Percentiles rank a stretch among this genome's conserved stretches.
Evolutionary conservation across 2,797 vertebrate species (phyloP).

Genomic region (Thripadectes ignobilis): DNA sequence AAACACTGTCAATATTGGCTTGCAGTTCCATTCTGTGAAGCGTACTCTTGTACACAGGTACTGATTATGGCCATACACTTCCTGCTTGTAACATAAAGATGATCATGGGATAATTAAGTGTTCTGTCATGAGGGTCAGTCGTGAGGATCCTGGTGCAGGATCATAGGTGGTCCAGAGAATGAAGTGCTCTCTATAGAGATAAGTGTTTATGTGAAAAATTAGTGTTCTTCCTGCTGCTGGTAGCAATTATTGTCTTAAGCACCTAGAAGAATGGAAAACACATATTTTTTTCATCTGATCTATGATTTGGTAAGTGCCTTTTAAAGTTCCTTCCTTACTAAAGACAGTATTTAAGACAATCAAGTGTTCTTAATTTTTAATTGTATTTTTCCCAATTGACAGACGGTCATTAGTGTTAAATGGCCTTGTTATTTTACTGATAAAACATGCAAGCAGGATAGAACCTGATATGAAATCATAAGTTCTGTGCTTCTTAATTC

Average conservation of each 20-base stretch:
- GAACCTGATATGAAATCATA: background rate
- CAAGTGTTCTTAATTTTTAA: background rate
- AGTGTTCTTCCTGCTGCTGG: background rate
- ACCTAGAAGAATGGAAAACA: background rate
- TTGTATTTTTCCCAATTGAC: background rate
- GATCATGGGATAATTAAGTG: background rate
- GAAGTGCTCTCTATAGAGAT: background rate
- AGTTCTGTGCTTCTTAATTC: background rate
- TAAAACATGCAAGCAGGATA: background rate
- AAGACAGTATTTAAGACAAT: background rate
- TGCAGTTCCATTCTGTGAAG: background rate
- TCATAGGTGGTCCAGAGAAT: slow-evolving; percentile 12
- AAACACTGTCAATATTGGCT: background rate
- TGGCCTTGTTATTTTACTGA: background rate
- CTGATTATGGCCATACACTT: background rate
- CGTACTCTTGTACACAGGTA: background rate
- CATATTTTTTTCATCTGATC: background rate
- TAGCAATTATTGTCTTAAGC: slow-evolving; percentile 13
- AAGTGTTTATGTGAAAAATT: slow-evolving; percentile 17
- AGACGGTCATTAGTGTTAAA: background rate
- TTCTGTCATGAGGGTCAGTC: background rate
- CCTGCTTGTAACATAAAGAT: background rate
- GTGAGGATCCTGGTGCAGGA: background rate
- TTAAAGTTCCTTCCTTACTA: background rate
- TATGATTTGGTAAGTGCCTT: slow-evolving; percentile 12